Base-by-base conservation (phyloP, 2,888 invertebrate species). In the Dicranocentrus wangi region DNA sequence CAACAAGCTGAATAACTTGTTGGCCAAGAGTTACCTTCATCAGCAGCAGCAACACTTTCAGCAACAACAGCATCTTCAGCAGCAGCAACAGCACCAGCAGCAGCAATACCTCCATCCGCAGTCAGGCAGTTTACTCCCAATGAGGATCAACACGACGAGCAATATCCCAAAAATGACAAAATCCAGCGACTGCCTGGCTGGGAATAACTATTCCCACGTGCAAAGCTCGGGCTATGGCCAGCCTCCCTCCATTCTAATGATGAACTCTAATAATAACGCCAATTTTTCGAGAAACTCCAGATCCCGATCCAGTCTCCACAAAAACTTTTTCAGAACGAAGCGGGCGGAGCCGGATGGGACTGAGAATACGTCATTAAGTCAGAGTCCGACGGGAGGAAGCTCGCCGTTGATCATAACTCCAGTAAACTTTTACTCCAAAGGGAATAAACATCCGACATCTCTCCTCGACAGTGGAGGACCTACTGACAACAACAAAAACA, bases 241-340 rank as follows among this genome's bases (percentile, higher is more conserved):
- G 39, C 61, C 77, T 1, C 68, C 79, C 1, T 10, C 66, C 2
- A 21, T 42, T 0, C n/a, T 79, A 10, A 43, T 79, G 66, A 63
- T 73, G 73, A 73, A 42, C 15, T 63, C 1, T 19, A 73, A 19
- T 42, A 82, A 81, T 63, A 83, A 77, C 23, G 65, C 23, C 25
- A 68, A 25, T 32, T 86, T 86, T 58, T 76, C 79, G 5, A 81
- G 86, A 23, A 86, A 86, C 47, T 86, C 86, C 13, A 75, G 84
- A 42, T 83, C 81, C 10, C 78, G 85, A 39, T 84, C 85, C 3
- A 85, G 85, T 47, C 82, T 86, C 15, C 85, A 86, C 72, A 85
- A 85, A 83, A 86, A 85, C 85, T 86, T 86, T 83, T 86, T 86
- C 78, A 82, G 85, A 17, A 81, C 84, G 13, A 85, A 86, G 68